These are phyloP conservation scores for Embiotoca jacksoni DNA, from an alignment of 2,113 vertebrate species.

Conservation along the genomic window DNA sequence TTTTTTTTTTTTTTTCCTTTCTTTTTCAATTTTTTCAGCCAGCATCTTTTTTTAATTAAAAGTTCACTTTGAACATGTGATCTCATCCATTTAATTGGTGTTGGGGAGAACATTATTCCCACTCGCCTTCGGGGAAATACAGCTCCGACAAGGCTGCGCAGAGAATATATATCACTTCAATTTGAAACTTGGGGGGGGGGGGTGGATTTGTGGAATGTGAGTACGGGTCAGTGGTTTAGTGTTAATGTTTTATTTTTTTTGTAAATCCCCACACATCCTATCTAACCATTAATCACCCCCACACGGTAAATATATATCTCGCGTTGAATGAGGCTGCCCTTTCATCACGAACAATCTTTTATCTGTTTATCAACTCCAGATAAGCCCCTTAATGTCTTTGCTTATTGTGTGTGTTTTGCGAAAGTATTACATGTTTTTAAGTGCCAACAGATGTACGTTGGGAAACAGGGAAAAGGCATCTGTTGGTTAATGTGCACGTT, in stretches of 20 bases:
- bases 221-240: conserved; percentile 46
- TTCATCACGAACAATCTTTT: neutral
- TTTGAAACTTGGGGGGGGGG: conserved; percentile 35
- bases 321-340: neutral
- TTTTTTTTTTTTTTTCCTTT: conserved; percentile 32
- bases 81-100: conserved; percentile 66
- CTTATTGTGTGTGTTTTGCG: conserved; percentile 15
- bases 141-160: conserved; percentile 5
- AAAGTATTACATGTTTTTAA: conserved; percentile 16
- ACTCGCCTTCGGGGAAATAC: conserved; percentile 44
- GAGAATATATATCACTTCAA: conserved; percentile 53
- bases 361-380: neutral
- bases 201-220: conserved; percentile 55
- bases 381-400: conserved; percentile 13
- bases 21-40: conserved; percentile 36
- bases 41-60: conserved; percentile 63
- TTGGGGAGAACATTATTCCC: conserved; percentile 52
- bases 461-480: conserved; percentile 2
- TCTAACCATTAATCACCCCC: conserved; percentile 39
- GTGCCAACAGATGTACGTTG: conserved; percentile 23
- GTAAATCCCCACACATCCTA: conserved; percentile 34
- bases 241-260: conserved; percentile 28
- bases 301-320: conserved; percentile 23
- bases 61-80: conserved; percentile 64
- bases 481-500: conserved; percentile 8